These are phyloP conservation scores for Xylota segnis DNA, from an alignment of 2,888 invertebrate genomes.

Conservation along the genomic window DNA sequence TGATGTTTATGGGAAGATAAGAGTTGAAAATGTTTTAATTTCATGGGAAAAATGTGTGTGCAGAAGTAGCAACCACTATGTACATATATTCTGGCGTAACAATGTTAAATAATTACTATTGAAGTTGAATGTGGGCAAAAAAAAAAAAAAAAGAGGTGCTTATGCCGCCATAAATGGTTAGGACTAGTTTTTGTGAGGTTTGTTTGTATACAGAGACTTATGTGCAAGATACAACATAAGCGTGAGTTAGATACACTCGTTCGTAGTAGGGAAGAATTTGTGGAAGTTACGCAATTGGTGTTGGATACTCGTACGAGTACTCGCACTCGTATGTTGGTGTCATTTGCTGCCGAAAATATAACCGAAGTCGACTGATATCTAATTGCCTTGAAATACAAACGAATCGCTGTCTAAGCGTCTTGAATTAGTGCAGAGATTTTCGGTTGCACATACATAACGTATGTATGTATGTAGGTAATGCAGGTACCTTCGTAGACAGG, in stretches of 20 bases:
- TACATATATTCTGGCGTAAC: conserved; percentile 49
- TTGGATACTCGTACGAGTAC: no score
- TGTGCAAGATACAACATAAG: conserved; percentile 51
- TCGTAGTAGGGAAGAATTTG: conserved; percentile 19
- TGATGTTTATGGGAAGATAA: conserved; percentile 63
- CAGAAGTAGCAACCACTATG: neutral
- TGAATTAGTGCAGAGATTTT: no score
- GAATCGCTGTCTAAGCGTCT: no score
- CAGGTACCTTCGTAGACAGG: no score
- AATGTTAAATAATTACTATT: conserved; percentile 61
- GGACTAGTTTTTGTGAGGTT: conserved; percentile 24
- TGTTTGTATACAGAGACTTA: conserved; percentile 13
- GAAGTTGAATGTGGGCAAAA: conserved; percentile 50
- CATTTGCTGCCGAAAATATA: neutral
- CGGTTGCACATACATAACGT: no score
- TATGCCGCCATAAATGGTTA: conserved; percentile 30
- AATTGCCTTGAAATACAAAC: no score
- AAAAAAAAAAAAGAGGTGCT: conserved; percentile 18
- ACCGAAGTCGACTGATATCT: no score
- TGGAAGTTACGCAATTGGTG: conserved; percentile 35
- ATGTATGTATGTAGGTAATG: no score
- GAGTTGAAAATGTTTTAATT: conserved; percentile 46
- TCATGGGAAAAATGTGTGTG: conserved; percentile 53
- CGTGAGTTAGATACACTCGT: conserved; percentile 33
- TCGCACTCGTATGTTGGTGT: neutral